Evolutionary conservation across 2,888 invertebrate species (phyloP), one percentile per base, ranked within the genome.

Genomic region (Andrena haemorrhoa): DNA sequence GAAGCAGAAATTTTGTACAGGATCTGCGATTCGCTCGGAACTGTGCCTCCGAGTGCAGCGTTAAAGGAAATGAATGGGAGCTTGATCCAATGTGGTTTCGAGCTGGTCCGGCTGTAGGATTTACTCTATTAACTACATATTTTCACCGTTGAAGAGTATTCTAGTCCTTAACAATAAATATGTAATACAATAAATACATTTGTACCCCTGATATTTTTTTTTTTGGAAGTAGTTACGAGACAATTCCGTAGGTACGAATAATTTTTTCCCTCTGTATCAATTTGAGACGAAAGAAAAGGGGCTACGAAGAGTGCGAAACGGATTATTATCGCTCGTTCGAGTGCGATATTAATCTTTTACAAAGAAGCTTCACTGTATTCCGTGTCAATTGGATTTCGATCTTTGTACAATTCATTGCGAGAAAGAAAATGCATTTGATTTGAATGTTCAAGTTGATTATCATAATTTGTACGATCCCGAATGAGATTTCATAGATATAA

Each of bases 391-490:
- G 26, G 71, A 69, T 82, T 56, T 88, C 85, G 88, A 60, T 88
- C 81, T 89, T 89, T 90, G 89, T 89, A 87, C 87, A 89, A 84
- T 84, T 68, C 60, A 79, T 84, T 75, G 65, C 72, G 56, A 84
- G 85, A 85, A 41, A 12, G 41, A 41, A 84, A 84, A 89, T 81
- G 73, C 61, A 79, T 68, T 65, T 63, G 63, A 75, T 78, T 71
- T 64, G 47, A 88, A 77, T 66, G 68, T 79, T 69, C 49, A 74
- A 72, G 74, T 76, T 60, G 58, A 70, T 84, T 75, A 66, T 60
- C 66, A 64, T 58, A 65, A 53, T 84, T 70, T 63, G 79, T 76
- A 87, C 68, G 68, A 63, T 66, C 72, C 58, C 81, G 33, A 75
- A 75, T 65, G 72, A 77, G 69, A 33, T 60, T 81, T 82, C 64